A percentile compares a stretch with the other conserved stretches of the same genome.
Evolutionary conservation across 2,113 vertebrate genomes (phyloP).

Genomic region (Pygoscelis adeliae): DNA sequence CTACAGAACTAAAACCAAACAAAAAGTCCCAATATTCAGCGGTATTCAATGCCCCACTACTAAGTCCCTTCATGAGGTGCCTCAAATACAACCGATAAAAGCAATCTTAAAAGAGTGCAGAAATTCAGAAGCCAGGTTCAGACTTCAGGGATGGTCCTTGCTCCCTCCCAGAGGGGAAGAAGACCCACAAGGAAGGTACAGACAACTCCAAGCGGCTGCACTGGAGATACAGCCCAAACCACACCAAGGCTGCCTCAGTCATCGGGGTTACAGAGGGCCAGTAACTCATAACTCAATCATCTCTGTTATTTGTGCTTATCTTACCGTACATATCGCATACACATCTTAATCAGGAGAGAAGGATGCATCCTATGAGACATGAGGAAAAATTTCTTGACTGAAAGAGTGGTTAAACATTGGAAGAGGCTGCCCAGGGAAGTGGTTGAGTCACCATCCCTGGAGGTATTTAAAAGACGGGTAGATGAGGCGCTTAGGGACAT

Average conservation of each 20-base stretch:
- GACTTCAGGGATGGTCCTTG: neutral
- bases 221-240: neutral
- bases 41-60: neutral
- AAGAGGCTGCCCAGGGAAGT: no score
- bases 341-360: neutral
- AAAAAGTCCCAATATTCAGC: neutral
- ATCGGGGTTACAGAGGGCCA: neutral
- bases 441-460: no score
- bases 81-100: neutral
- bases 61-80: neutral
- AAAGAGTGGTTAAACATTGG: no score
- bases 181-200: neutral
- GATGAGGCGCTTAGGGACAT: no score
- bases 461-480: no score
- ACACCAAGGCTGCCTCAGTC: neutral
- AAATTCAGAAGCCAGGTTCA: neutral
- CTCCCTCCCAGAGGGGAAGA: neutral
- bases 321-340: neutral
- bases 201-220: neutral
- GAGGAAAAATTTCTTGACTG: no score
- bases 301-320: neutral
- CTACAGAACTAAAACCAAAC: neutral
- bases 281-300: neutral
- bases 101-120: neutral
- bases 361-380: no score